Conservation (phyloP, 2,888 invertebrate genomes). For the Cremastinae sp. region DNA sequence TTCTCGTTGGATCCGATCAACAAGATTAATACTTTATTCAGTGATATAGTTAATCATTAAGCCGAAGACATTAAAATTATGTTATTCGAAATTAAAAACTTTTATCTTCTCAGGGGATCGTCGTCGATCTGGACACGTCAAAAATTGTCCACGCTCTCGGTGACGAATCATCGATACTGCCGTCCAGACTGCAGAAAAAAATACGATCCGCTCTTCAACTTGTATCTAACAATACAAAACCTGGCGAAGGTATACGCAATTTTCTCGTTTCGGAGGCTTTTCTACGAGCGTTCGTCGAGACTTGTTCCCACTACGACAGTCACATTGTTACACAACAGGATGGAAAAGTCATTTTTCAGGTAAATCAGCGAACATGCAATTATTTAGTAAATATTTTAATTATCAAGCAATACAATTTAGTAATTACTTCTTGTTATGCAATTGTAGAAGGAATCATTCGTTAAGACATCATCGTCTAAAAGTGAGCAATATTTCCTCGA, state of each 20-base stretch:
- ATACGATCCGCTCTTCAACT: conserved; percentile 83
- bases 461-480: conserved; percentile 84
- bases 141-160: conserved; percentile 86
- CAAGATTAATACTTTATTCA: too few species aligned
- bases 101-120: conserved; percentile 83
- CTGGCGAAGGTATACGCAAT: conserved; percentile 83
- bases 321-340: conserved; percentile 74
- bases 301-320: conserved; percentile 64
- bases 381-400: neutral
- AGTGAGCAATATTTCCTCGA: conserved; percentile 88
- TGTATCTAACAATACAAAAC: conserved; percentile 77
- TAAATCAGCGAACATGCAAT: conserved; percentile 64
- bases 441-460: conserved; percentile 87
- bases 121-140: conserved; percentile 87
- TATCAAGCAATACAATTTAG: neutral
- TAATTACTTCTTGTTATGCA: conserved; percentile 2
- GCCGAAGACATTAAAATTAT: too few species aligned
- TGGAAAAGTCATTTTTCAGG: conserved; percentile 79
- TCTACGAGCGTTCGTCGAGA: conserved; percentile 88
- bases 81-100: too few species aligned
- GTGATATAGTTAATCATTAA: too few species aligned
- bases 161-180: conserved; percentile 89
- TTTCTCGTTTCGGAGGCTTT: conserved; percentile 90
- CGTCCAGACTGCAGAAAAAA: conserved; percentile 86
- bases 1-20: too few species aligned